Conservation (phyloP, 35 echinoderm and acorn worm species). For the Heliocidaris tuberculata region DNA sequence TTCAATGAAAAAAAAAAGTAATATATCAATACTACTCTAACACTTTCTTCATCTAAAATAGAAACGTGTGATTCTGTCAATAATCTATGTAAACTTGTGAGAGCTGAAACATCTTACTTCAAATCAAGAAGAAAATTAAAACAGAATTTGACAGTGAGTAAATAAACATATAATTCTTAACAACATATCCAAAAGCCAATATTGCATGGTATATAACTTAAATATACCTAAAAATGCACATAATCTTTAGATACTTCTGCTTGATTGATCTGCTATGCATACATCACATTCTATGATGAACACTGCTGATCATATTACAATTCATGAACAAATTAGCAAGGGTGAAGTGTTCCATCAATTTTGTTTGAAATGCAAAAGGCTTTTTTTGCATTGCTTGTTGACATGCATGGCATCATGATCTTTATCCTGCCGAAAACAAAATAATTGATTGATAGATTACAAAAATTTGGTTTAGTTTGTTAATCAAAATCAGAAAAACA, state of each 20-base stretch:
- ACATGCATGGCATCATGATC: not conserved
- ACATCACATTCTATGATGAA: not conserved
- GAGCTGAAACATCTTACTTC: not conserved
- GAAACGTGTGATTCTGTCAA: not conserved
- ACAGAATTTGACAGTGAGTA: not conserved
- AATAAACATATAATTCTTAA: not conserved
- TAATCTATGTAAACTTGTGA: not conserved
- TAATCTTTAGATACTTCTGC: not conserved
- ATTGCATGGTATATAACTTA: not conserved
- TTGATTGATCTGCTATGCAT: too few species aligned
- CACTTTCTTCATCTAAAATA: not conserved
- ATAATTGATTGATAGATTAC: not conserved
- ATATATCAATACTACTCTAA: not conserved
- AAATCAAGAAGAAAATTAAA: not conserved
- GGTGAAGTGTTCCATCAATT: not conserved
- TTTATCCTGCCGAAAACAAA: not conserved
- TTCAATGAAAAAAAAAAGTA: not conserved
- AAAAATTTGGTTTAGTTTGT: constrained; percentile 4
- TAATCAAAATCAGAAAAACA: not conserved
- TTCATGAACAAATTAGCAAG: not conserved
- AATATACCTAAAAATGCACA: not conserved
- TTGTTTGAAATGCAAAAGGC: not conserved
- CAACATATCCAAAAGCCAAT: not conserved
- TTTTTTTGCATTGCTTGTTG: constrained; percentile 1
- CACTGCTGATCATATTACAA: not conserved